Base-by-base conservation (phyloP, 2,888 invertebrate genomes). In the Epinotia brunnichana region DNA sequence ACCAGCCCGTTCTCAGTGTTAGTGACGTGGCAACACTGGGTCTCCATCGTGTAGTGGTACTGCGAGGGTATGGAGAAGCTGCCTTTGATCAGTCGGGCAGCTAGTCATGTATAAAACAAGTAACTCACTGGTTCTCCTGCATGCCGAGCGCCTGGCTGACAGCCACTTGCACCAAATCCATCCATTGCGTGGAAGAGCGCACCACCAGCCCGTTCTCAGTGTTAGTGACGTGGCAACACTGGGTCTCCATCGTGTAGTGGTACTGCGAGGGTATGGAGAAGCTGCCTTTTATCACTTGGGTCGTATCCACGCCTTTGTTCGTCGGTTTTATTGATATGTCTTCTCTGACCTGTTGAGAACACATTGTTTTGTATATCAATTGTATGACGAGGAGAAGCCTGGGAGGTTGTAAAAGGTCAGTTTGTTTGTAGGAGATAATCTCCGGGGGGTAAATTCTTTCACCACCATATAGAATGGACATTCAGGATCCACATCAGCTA, bases 11-110 rank as follows among this genome's bases (percentile, higher is more conserved):
- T 76, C n/a, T n/a, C n/a, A 0, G 84, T 84, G 39, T 84, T 83
- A 0, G 77, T 51, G 0, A 84, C 88, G 4, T 78, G 74, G 67
- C 95, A 95, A 44, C 94, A 92, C 77, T 96, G 96, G 0, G 95
- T 94, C 85, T 97, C 97, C 96, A 97, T 96, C 0, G 95, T 95
- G 78, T 94, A 96, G 86, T 97, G 97, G 83, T 96, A 97, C 82
- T 97, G 97, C 0, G 94, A 85, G 0, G 94, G 95, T 17, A 94
- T 82, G 11, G 89, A 82, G 74, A 94, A 94, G 3, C 81, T 89
- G 0, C 96, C 96, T 69, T 92, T 94, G 11, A 96, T 85, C 0
- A 91, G 91, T 60, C 94, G 89, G 11, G 88, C n/a, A n/a, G n/a
- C n/a, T n/a, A n/a, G n/a, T n/a, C n/a, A n/a, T n/a, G n/a, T n/a